A percentile compares a stretch with the other conserved stretches of the same genome.
phyloP scores from a whole-genome alignment of 2,888 invertebrate genomes.

The Drosophila pseudotalamancana region DNA sequence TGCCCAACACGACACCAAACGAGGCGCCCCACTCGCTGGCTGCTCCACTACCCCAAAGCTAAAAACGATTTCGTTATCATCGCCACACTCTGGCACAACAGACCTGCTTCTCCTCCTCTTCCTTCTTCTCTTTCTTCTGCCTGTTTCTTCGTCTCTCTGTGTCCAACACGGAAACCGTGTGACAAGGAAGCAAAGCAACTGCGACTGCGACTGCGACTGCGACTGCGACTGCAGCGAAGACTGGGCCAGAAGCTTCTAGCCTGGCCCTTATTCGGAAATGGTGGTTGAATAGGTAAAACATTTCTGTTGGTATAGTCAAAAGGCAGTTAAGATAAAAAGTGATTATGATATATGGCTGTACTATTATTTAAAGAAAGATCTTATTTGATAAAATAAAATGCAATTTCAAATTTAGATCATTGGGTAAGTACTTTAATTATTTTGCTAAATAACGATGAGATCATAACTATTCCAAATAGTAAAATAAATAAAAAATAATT shows the following conservation, averaged over 20 bases:
- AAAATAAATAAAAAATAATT: too few species aligned
- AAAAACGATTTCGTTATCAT: slow-evolving; percentile 52
- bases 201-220: slow-evolving; percentile 12
- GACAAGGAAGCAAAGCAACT: slow-evolving; percentile 32
- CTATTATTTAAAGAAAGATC: background rate
- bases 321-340: background rate
- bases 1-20: slow-evolving; percentile 36
- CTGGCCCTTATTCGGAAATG: slow-evolving; percentile 7
- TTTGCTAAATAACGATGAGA: too few species aligned
- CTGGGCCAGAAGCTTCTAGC: slow-evolving; percentile 17
- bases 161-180: slow-evolving; percentile 29
- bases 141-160: background rate
- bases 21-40: slow-evolving; percentile 18
- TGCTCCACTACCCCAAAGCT: slow-evolving; percentile 69
- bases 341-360: background rate
- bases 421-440: too few species aligned
- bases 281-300: slow-evolving; percentile 9
- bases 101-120: slow-evolving; percentile 1
- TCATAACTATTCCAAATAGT: too few species aligned
- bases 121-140: background rate
- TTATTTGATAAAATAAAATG: background rate
- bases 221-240: background rate
- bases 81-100: slow-evolving; percentile 33
- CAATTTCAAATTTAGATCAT: too few species aligned
- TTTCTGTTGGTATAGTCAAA: background rate